Percentiles rank a stretch among this genome's conserved stretches.
These are phyloP conservation scores for Callithrix jacchus DNA, from an alignment of 2,113 vertebrate species.

Conservation along the genomic window DNA sequence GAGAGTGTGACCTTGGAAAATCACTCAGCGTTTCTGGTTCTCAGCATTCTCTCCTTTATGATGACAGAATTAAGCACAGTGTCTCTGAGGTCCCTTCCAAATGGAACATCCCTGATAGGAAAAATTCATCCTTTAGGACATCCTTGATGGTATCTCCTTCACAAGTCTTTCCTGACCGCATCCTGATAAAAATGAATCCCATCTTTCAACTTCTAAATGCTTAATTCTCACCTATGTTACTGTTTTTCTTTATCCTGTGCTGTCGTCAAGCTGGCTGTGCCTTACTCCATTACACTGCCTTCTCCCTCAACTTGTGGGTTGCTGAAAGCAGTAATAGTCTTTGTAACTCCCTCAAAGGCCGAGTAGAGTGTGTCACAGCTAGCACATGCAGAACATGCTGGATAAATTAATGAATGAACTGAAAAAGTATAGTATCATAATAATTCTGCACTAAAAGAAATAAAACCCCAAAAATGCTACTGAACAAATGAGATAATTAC, in stretches of 20 bases:
- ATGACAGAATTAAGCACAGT: neutral
- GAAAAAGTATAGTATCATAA: neutral
- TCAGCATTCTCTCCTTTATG: neutral
- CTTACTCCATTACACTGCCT: neutral
- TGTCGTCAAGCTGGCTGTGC: neutral
- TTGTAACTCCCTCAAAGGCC: neutral
- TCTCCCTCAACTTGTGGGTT: neutral
- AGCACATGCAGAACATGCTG: neutral
- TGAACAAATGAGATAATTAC: neutral
- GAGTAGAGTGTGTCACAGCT: neutral
- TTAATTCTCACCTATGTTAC: neutral
- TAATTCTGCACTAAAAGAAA: neutral
- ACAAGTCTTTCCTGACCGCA: neutral
- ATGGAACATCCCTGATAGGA: neutral
- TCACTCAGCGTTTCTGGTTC: neutral
- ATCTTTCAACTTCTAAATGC: neutral
- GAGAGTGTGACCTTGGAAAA: slow-evolving; percentile 47
- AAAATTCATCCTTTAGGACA: neutral
- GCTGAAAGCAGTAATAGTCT: neutral
- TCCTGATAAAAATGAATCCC: neutral
- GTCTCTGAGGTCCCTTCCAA: neutral
- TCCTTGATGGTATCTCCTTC: neutral
- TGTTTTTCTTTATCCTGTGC: neutral
- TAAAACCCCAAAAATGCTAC: neutral
- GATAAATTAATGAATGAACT: neutral